phyloP scores from a whole-genome alignment of 2,888 invertebrate species.

The Papilio protenor region DNA sequence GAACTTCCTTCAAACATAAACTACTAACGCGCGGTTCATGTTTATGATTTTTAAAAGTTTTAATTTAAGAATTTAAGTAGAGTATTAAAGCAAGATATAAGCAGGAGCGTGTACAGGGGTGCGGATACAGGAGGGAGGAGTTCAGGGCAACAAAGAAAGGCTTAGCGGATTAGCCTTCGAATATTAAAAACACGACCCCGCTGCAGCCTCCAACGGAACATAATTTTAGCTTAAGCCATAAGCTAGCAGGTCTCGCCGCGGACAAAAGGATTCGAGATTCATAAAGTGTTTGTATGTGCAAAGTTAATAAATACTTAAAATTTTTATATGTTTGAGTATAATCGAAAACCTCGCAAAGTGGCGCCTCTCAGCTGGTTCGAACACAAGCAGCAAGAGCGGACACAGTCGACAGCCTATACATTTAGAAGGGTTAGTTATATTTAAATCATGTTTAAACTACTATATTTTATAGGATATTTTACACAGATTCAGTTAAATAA shows the following conservation, averaged over 20 bases:
- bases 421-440: neutral
- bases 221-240: conserved; percentile 30
- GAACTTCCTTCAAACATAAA: neutral
- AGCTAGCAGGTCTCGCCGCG: neutral
- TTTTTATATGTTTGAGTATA: neutral
- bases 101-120: neutral
- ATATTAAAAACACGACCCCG: conserved; percentile 54
- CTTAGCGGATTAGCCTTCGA: conserved; percentile 48
- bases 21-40: conserved; percentile 14
- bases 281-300: conserved; percentile 8
- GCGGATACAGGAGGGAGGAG: neutral
- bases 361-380: neutral
- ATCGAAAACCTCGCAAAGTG: neutral
- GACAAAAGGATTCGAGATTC: conserved; percentile 22
- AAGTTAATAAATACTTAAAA: neutral
- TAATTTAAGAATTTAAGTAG: conserved; percentile 33
- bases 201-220: conserved; percentile 25
- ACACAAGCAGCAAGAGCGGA: neutral
- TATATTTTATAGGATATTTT: too few relatives aligned
- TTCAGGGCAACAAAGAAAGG: conserved; percentile 47
- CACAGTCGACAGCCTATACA: neutral
- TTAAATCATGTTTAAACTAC: too few relatives aligned
- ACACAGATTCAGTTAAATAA: too few relatives aligned
- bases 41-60: conserved; percentile 23
- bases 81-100: conserved; percentile 33